phyloP scores from a whole-genome alignment of 1,140 invertebrate genomes.

The Drosophila ananassae region DNA sequence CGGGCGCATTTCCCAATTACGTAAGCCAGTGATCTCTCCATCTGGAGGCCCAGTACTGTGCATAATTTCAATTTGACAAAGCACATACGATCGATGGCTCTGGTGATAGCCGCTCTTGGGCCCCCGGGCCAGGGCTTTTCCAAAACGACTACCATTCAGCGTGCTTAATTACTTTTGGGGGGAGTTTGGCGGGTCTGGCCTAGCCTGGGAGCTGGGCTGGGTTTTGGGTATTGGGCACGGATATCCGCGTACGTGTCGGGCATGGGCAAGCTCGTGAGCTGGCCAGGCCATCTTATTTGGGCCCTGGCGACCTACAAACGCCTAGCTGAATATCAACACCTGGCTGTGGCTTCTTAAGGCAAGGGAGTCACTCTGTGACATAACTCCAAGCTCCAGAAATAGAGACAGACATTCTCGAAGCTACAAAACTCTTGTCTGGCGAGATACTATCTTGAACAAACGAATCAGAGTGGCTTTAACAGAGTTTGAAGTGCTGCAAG shows the following conservation, averaged over 20 bases:
- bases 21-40: slow-evolving; percentile 62
- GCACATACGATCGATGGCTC: slow-evolving; percentile 74
- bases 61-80: slow-evolving; percentile 81
- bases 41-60: slow-evolving; percentile 56
- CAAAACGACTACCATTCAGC: slow-evolving; percentile 36
- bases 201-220: slow-evolving; percentile 44
- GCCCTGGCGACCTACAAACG: slow-evolving; percentile 61
- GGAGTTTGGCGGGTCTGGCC: slow-evolving; percentile 32
- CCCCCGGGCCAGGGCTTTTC: slow-evolving; percentile 56
- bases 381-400: no score
- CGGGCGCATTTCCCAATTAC: slow-evolving; percentile 53
- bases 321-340: slow-evolving; percentile 13
- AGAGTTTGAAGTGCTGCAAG: slow-evolving; percentile 29
- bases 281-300: slow-evolving; percentile 30
- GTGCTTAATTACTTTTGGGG: slow-evolving; percentile 61
- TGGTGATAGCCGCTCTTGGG: slow-evolving; percentile 64
- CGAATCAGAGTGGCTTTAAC: slow-evolving; percentile 17
- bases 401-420: no score
- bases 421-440: slow-evolving; percentile 7
- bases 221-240: slow-evolving; percentile 76
- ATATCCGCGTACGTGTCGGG: slow-evolving; percentile 75
- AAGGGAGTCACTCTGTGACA: background rate
- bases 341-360: background rate
- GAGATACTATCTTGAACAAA: slow-evolving; percentile 18
- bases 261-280: slow-evolving; percentile 50